Conservation (phyloP, 1,140 invertebrate species). For the Drosophila guanche region DNA sequence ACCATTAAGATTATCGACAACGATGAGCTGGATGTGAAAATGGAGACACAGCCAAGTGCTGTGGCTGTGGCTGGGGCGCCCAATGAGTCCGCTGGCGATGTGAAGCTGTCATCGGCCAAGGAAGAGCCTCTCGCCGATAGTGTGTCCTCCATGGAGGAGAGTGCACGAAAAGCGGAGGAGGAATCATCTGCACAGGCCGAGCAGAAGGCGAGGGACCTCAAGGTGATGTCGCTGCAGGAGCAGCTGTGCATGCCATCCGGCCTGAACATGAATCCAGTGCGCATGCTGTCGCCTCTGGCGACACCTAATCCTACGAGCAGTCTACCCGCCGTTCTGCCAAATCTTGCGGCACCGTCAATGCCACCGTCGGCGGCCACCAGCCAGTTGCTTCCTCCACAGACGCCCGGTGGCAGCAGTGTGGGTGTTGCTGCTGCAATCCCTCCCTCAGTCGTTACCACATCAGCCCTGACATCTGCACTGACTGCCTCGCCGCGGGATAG, state of each 20-base stretch:
- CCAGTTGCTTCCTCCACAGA: constrained; percentile 35
- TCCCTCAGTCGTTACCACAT: constrained; percentile 31
- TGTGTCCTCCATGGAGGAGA: constrained; percentile 51
- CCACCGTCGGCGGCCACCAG: constrained; percentile 9
- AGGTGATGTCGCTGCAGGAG: constrained; percentile 80
- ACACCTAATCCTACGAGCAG: constrained; percentile 72
- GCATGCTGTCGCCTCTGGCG: constrained; percentile 74
- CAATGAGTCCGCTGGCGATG: constrained; percentile 31
- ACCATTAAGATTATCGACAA: constrained; percentile 78
- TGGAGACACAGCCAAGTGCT: constrained; percentile 29
- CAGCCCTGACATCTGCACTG: constrained; percentile 26
- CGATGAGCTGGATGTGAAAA: constrained; percentile 62
- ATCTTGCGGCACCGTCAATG: constrained; percentile 35
- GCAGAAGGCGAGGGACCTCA: constrained; percentile 74
- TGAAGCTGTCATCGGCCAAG: constrained; percentile 55
- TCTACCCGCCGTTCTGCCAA: constrained; percentile 57
- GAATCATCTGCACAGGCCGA: constrained; percentile 59
- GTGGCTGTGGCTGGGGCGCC: neutral
- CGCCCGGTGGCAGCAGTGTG: neutral
- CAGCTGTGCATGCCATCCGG: constrained; percentile 82
- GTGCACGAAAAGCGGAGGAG: constrained; percentile 59
- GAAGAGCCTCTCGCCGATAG: constrained; percentile 50
- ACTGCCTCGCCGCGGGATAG: constrained; percentile 73
- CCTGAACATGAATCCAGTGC: constrained; percentile 83
- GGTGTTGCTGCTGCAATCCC: constrained; percentile 2